A percentile compares a stretch with the other conserved stretches of the same genome.
Conservation (phyloP, 1,140 invertebrate species). For the Heliconius congener region DNA sequence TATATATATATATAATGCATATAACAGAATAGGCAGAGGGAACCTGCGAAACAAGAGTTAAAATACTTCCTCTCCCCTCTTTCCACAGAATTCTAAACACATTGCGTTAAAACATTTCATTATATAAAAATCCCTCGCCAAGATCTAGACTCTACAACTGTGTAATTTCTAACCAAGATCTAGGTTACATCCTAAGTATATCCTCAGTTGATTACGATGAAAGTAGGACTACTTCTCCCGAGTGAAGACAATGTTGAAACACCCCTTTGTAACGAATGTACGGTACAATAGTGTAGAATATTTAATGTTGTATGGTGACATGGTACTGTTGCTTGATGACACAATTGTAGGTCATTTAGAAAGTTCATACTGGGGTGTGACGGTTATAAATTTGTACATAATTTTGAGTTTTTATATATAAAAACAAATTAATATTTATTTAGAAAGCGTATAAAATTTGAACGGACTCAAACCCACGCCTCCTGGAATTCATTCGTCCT, state of each 20-base stretch:
- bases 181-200: slow-evolving; percentile 35
- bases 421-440: too few species aligned
- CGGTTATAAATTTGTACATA: background rate
- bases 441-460: too few species aligned
- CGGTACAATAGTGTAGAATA: slow-evolving; percentile 5
- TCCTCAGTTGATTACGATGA: slow-evolving; percentile 22
- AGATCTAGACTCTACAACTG: background rate
- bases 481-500: too few species aligned
- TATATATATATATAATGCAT: too few species aligned
- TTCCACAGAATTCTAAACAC: too few species aligned
- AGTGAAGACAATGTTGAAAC: slow-evolving; percentile 11
- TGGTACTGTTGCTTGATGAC: background rate
- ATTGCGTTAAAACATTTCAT: too few species aligned
- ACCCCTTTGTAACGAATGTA: background rate
- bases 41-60: too few species aligned
- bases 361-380: background rate
- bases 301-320: background rate
- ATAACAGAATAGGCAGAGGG: too few species aligned
- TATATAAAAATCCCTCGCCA: background rate
- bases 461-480: too few species aligned
- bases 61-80: too few species aligned
- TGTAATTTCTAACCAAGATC: slow-evolving; percentile 30
- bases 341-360: background rate
- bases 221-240: slow-evolving; percentile 20
- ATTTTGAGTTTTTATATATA: background rate